A percentile compares a stretch with the other conserved stretches of the same genome.
Conservation (phyloP, 2,888 invertebrate genomes). For the Agriopis aurantiaria region DNA sequence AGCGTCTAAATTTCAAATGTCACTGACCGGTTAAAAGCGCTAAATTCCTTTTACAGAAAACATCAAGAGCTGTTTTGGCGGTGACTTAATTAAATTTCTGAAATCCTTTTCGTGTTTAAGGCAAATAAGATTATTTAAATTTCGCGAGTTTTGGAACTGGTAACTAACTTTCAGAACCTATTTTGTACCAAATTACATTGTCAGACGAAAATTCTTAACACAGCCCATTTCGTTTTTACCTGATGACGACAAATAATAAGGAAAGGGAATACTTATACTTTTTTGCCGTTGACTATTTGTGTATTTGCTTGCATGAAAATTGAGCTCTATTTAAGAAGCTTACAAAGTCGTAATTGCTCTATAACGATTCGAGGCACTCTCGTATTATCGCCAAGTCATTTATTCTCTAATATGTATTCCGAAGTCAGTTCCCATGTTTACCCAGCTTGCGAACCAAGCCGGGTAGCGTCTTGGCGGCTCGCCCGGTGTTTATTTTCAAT, state of each 20-base stretch:
- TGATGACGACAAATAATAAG: no score
- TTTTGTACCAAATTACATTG: conserved; percentile 12
- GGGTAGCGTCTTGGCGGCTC: conserved; percentile 31
- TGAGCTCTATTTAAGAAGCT: not conserved
- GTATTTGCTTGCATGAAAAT: not conserved
- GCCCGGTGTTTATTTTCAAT: conserved; percentile 48
- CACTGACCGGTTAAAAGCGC: conserved; percentile 35
- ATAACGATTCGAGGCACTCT: not conserved
- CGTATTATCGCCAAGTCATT: conserved; percentile 16
- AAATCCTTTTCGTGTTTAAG: conserved; percentile 40
- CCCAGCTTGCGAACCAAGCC: conserved; percentile 36
- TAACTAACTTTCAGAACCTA: conserved; percentile 12
- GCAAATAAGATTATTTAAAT: conserved; percentile 26
- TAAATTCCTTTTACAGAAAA: conserved; percentile 37
- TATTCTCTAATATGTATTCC: conserved; percentile 25
- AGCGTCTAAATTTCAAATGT: conserved; percentile 43
- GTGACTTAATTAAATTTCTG: conserved; percentile 44
- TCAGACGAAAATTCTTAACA: conserved; percentile 1
- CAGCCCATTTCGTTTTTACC: not conserved
- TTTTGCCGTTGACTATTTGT: not conserved
- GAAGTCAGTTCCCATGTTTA: conserved; percentile 32
- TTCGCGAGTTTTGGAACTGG: conserved; percentile 16
- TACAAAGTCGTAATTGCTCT: not conserved
- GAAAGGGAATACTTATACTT: not conserved
- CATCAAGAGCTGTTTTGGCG: conserved; percentile 38